Conservation (phyloP, 2,113 vertebrate genomes). For the Oxyura jamaicensis region DNA sequence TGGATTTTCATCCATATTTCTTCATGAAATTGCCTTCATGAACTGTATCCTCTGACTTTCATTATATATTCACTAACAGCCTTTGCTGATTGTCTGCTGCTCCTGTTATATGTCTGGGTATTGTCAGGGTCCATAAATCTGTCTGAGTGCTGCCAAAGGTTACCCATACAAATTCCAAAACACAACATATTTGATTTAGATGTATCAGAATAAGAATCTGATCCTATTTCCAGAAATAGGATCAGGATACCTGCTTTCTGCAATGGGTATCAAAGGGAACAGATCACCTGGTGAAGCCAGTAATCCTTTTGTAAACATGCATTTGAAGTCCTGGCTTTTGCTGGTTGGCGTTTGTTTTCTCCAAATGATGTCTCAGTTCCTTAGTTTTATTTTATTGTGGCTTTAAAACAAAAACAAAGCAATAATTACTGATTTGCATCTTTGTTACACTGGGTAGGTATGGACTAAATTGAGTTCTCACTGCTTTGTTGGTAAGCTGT, state of each 20-base stretch:
- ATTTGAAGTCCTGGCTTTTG: background rate
- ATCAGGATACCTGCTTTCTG: background rate
- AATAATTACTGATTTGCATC: background rate
- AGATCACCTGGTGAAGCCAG: background rate
- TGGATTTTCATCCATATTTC: background rate
- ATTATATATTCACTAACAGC: background rate
- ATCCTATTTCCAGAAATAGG: background rate
- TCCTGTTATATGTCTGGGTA: slow-evolving; percentile 1
- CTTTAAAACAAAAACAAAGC: background rate
- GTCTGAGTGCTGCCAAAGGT: background rate
- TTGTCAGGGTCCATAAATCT: slow-evolving; percentile 37
- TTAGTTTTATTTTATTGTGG: background rate
- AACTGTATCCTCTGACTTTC: background rate
- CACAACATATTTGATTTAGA: background rate
- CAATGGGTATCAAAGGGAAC: background rate
- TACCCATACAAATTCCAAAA: background rate
- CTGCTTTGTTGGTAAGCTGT: background rate
- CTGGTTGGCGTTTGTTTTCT: background rate
- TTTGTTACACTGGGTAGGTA: fast-evolving
- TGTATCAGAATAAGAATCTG: background rate
- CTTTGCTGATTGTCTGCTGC: background rate
- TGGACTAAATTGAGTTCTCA: background rate
- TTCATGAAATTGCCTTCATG: background rate
- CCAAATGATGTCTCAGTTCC: background rate
- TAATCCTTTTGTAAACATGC: background rate